These are phyloP conservation scores for Melipona bicolor DNA, from an alignment of 2,888 invertebrate species.

Conservation along the genomic window DNA sequence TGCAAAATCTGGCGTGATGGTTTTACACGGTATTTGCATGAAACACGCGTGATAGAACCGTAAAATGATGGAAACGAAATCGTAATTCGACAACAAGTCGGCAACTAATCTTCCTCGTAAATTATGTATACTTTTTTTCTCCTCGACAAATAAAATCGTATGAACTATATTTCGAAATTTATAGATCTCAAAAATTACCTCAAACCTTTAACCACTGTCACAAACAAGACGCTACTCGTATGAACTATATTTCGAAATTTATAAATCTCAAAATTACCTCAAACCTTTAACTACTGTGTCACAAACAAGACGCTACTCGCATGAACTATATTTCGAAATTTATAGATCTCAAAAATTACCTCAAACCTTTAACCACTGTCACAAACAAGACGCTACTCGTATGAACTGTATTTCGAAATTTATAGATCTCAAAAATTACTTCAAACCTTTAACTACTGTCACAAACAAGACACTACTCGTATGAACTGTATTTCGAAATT, in stretches of 20 bases:
- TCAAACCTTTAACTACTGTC: neutral
- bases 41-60: conserved; percentile 33
- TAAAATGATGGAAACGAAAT: conserved; percentile 17
- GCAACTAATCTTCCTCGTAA: neutral
- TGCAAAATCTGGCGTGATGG: conserved; percentile 21
- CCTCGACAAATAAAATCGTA: neutral
- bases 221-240: too few species aligned
- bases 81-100: neutral
- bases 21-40: conserved; percentile 37
- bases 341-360: neutral
- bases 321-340: neutral
- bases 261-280: neutral
- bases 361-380: neutral
- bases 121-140: neutral
- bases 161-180: neutral
- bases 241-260: neutral
- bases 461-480: too few species aligned
- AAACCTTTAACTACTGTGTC: neutral
- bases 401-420: neutral
- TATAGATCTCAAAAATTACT: neutral
- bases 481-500: too few species aligned
- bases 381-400: too few species aligned
- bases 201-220: neutral
- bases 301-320: too few species aligned
- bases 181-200: neutral